Percentiles rank a stretch among this genome's conserved stretches.
Evolutionary conservation across 30 jellyfish, hydroid and myxozoan genomes (phyloP).

Genomic region (Turritopsis dohrnii): DNA sequence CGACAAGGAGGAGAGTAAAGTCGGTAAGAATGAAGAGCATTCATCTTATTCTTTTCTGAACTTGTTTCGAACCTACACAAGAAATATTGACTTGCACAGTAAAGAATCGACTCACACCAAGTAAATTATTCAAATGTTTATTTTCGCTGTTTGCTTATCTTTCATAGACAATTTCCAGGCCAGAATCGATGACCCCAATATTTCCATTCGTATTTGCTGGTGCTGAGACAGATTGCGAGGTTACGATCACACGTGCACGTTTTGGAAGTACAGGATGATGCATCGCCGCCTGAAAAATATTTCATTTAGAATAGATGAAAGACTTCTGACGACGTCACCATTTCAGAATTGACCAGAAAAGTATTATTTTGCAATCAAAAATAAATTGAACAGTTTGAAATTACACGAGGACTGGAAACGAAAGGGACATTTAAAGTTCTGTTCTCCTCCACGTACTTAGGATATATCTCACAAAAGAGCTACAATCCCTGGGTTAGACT

Average conservation of each 20-base stretch:
- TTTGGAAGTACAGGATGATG: neutral
- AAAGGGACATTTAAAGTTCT: too few relatives aligned
- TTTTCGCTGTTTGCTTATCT: neutral
- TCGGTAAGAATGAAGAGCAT: too few relatives aligned
- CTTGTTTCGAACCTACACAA: neutral
- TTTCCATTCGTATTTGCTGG: constrained; percentile 11
- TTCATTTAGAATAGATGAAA: too few relatives aligned
- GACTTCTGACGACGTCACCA: too few relatives aligned
- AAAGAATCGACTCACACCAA: neutral
- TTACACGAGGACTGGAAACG: too few relatives aligned
- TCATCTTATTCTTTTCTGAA: too few relatives aligned
- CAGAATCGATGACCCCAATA: constrained; percentile 36
- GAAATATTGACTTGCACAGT: neutral
- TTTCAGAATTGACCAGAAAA: too few relatives aligned
- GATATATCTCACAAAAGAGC: too few relatives aligned
- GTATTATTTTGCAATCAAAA: too few relatives aligned
- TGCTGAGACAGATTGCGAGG: constrained; percentile 30
- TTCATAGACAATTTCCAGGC: constrained; percentile 30
- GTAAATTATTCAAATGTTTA: neutral
- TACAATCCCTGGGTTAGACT: too few relatives aligned
- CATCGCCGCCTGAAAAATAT: constrained; percentile 5
- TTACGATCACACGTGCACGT: constrained; percentile 24
- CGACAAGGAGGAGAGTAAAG: neutral
- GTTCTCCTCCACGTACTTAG: too few relatives aligned
- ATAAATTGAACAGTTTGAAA: too few relatives aligned